phyloP scores from a whole-genome alignment of 1,140 invertebrate genomes.

The Drosophila pseudoobscura region DNA sequence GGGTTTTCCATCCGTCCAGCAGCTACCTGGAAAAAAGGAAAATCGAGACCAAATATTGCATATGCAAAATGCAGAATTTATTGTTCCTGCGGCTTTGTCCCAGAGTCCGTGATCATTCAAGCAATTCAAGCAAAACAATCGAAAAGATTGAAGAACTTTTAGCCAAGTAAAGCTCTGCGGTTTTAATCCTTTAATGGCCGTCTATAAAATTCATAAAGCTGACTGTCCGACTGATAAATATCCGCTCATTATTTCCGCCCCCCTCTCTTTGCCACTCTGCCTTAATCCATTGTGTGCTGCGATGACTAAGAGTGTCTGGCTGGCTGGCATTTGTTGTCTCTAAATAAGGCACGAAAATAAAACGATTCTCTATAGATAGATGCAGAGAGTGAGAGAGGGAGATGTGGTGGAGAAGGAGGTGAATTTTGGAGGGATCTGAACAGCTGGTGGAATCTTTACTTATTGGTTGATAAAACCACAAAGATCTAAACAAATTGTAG shows the following conservation, averaged over 20 bases:
- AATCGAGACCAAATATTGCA: constrained; percentile 33
- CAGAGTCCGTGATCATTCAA: constrained; percentile 41
- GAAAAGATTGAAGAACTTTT: constrained; percentile 37
- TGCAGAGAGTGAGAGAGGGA: too few species aligned
- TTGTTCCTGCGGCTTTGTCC: constrained; percentile 21
- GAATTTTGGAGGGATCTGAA: not conserved
- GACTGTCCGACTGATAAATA: constrained; percentile 64
- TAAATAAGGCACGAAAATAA: constrained; percentile 27
- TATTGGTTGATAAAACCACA: too few species aligned
- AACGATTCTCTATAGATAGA: constrained; percentile 1
- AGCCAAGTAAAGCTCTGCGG: constrained; percentile 36
- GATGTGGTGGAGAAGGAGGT: not conserved
- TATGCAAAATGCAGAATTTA: constrained; percentile 45
- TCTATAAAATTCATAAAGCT: constrained; percentile 63
- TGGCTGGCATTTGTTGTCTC: constrained; percentile 36
- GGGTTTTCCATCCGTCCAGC: constrained; percentile 51
- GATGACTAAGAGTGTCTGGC: constrained; percentile 39
- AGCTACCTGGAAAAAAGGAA: too few species aligned
- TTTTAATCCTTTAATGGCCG: constrained; percentile 76
- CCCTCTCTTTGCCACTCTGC: not conserved
- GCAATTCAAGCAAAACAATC: too few species aligned
- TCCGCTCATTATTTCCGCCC: constrained; percentile 40
- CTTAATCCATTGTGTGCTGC: constrained; percentile 42
- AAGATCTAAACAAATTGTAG: too few species aligned
- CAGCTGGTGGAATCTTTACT: too few species aligned